Evolutionary conservation across 2,113 vertebrate species (phyloP), one percentile per base, ranked within the genome.

Genomic region (Pedetes capensis): DNA sequence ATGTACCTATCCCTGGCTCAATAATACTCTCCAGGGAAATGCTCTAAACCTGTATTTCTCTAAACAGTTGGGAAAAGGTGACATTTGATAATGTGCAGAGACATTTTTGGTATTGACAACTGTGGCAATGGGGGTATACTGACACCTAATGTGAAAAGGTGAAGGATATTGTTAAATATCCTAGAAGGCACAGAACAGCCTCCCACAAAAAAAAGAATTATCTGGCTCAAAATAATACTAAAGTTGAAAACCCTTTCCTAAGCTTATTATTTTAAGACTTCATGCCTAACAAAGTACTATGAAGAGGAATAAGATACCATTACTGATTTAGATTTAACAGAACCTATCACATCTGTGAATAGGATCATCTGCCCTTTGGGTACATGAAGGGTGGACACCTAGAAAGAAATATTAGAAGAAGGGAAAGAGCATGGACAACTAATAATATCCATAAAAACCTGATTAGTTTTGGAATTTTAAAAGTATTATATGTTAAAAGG

Each of bases 291-390:
- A 89, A 87, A 85, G 74, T 13, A 71, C 29, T 82, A 22, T 72
- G 34, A 91, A 86, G 22, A 90, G 55, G 34, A 71, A 72, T 83
- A 47, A 95, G 9, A 69, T 85, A 63, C 17, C 37, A 53, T 57
- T 93, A 63, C 63, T 82, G 55, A 16, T 44, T 94, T 96, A 55
- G 11, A 68, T 74, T 63, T 88, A 69, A 94, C 49, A 97, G 51
- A 80, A 86, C 34, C 59, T 75, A 51, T 8, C 51, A 51, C 27
- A 85, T 10, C 66, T 93, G 23, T 85, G 10, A 74, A 66, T 34
- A 87, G 69, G 10, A 87, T 87, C 47, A 80, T 5, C 80, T 96
- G 83, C 17, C 22, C 8, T 42, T 29, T 93, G 82, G 37, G 23
- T 72, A 51, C 9, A 11, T 47, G 63, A n/a, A 92, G 4, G 13